phyloP scores from a whole-genome alignment of 2,797 vertebrate species.

The Myioborus miniatus region DNA sequence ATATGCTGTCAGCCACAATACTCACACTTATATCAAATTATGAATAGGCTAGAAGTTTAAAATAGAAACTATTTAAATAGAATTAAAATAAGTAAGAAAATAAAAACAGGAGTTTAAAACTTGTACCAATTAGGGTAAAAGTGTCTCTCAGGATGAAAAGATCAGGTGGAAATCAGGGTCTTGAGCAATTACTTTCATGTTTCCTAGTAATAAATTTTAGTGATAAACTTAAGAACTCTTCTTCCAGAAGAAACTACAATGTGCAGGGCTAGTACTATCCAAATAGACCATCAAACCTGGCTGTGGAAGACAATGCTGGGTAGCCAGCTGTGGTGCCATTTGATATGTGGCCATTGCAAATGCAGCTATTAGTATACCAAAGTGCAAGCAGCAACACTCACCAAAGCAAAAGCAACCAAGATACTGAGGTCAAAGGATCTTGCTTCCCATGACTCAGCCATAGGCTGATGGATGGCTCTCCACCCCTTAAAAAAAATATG shows the following conservation, averaged over 20 bases:
- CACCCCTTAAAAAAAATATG: background rate
- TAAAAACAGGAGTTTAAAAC: background rate
- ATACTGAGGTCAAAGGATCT: background rate
- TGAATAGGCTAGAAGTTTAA: background rate
- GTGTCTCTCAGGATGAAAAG: background rate
- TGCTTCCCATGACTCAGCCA: background rate
- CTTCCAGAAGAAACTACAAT: background rate
- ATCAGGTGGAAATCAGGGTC: background rate
- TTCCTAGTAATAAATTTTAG: background rate
- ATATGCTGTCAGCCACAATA: background rate
- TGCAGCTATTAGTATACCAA: background rate
- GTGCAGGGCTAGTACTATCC: background rate
- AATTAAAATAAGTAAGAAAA: background rate
- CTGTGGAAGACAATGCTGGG: background rate
- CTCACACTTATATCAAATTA: background rate
- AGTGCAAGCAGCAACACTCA: background rate
- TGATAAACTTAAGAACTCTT: background rate
- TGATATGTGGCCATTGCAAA: background rate
- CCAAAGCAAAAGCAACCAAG: background rate
- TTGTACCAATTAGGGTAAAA: background rate
- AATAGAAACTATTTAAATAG: background rate
- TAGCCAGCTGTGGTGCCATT: background rate
- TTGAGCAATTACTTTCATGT: background rate
- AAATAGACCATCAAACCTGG: background rate
- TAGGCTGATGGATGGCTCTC: background rate